Base-by-base conservation (phyloP, 2,888 invertebrate genomes). In the Melieria picta region DNA sequence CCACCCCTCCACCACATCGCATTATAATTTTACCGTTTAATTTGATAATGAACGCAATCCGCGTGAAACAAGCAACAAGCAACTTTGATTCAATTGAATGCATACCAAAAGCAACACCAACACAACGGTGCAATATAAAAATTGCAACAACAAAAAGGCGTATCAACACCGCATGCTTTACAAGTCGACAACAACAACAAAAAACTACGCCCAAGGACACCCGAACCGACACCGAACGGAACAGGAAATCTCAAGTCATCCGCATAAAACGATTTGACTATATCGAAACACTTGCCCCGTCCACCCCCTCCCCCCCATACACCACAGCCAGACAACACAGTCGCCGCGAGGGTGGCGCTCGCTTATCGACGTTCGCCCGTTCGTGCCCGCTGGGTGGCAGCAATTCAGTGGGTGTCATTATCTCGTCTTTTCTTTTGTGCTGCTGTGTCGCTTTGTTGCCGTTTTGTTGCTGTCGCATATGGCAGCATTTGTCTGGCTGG, bases 351-450 rank as follows among this genome's bases (percentile, higher is more conserved):
- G 11, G 9, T 43, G 61, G 55, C 11, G 48, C 60, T 10, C 10
- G 52, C 47, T 11, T 10, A 16, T 30, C 11, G 45, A 13, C 10
- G 10, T 9, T 9, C 7, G 30, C 46, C 30, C 30, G 9, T 30
- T n/a, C n/a, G n/a, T 45, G 56, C 74, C 72, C 75, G 73, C 72
- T 76, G 72, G 57, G 67, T 69, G 73, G 67, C 65, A 73, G 74
- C 78, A 78, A 78, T 77, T 78, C 76, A 75, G 77, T 78, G 78
- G 77, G 78, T 78, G 78, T 78, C 78, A 78, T 78, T 78, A 78
- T 78, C 78, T 30, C 76, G 73, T 63, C 55, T 74, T 76, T 75
- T 77, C 72, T 69, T 73, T 52, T 75, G 69, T 61, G 61, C 67
- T 61, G 50, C 50, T 7, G 16, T 30, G 10, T 30, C 45, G 50